A percentile compares a stretch with the other conserved stretches of the same genome.
Conservation (phyloP, 64 coral and sea anemone genomes). For the Actinia equina region DNA sequence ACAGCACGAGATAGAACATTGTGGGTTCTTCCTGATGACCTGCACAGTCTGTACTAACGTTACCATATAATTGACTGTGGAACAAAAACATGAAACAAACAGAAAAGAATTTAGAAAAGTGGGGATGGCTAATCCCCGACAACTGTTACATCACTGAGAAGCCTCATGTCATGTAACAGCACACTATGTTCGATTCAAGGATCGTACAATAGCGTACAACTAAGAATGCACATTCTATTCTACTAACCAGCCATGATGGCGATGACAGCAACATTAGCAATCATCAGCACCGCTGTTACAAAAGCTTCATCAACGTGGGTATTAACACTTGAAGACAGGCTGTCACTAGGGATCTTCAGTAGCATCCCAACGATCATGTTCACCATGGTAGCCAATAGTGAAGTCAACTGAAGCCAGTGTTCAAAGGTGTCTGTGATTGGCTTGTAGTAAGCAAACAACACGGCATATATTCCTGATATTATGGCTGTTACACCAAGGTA, state of each 20-base stretch:
- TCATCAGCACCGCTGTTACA: constrained; percentile 24
- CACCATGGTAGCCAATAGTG: constrained; percentile 33
- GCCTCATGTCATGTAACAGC: too few species aligned
- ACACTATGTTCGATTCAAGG: too few species aligned
- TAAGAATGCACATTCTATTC: too few species aligned
- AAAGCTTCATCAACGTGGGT: constrained; percentile 21
- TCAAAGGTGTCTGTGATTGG: constrained; percentile 55
- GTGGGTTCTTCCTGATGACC: not conserved
- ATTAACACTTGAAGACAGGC: not conserved
- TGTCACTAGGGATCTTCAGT: constrained; percentile 50
- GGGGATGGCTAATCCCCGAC: too few species aligned
- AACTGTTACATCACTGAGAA: too few species aligned
- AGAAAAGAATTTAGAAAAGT: too few species aligned
- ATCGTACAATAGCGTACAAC: too few species aligned
- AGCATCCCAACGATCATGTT: constrained; percentile 32
- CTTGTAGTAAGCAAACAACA: constrained; percentile 32
- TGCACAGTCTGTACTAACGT: not conserved
- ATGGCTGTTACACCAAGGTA: constrained; percentile 39
- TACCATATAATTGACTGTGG: not conserved
- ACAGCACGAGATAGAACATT: not conserved
- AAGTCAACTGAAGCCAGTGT: constrained; percentile 35
- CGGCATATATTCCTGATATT: constrained; percentile 50
- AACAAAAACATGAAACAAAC: not conserved
- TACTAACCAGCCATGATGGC: constrained; percentile 42
- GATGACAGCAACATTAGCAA: constrained; percentile 33